Conservation (phyloP, 1,140 invertebrate species). For the Euwallacea fornicatus region DNA sequence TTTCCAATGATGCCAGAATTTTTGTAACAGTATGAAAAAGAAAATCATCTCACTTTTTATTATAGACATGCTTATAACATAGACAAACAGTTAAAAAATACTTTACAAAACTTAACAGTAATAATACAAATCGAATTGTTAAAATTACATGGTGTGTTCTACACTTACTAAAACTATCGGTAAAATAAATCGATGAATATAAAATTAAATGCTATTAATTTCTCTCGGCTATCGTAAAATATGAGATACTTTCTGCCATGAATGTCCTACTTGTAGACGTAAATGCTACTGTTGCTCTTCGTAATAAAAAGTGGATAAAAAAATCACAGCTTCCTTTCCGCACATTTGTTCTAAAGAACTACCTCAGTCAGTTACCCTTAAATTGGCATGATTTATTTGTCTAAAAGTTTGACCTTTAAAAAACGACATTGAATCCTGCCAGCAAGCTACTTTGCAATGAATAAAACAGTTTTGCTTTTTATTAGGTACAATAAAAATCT, state of each 20-base stretch:
- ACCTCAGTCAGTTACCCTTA: conserved; percentile 4
- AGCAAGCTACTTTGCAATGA: conserved; percentile 11
- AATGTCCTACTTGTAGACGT: not conserved
- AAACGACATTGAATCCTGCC: conserved; percentile 1
- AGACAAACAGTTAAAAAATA: conserved; percentile 33
- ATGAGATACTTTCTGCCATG: not conserved
- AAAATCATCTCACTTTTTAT: conserved; percentile 34
- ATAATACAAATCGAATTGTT: too few species aligned
- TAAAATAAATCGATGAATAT: not conserved
- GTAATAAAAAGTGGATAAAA: conserved; percentile 30
- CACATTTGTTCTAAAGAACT: conserved; percentile 32
- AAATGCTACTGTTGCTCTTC: not conserved
- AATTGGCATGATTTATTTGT: not conserved
- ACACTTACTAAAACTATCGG: not conserved
- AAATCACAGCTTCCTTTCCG: conserved; percentile 47
- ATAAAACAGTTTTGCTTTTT: too few species aligned
- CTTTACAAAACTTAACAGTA: conserved; percentile 33
- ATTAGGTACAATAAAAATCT: too few species aligned
- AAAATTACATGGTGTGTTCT: too few species aligned
- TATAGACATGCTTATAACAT: conserved; percentile 33
- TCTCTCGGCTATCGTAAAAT: not conserved
- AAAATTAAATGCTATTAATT: not conserved
- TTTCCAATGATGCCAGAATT: too few species aligned
- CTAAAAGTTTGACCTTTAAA: conserved; percentile 9
- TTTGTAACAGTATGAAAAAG: too few species aligned